Conservation (phyloP, 2,113 vertebrate species). For the Thunnus maccoyii region DNA sequence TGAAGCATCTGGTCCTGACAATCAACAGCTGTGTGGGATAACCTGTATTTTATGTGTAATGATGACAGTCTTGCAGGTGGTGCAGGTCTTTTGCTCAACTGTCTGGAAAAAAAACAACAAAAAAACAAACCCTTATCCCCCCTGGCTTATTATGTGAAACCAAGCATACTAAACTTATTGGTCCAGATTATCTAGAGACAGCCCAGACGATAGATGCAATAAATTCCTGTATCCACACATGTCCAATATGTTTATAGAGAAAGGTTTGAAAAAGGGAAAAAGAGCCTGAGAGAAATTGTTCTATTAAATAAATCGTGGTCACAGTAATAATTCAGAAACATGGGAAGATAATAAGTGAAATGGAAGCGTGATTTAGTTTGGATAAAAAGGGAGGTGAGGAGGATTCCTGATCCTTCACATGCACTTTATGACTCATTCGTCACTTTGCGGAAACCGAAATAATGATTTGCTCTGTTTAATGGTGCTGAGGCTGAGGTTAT, state of each 20-base stretch:
- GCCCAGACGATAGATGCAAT: background rate
- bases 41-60: too few relatives aligned
- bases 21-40: too few relatives aligned
- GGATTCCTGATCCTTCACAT: background rate
- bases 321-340: background rate
- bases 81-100: too few relatives aligned
- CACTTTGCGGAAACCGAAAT: constrained; percentile 20
- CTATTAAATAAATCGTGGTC: background rate
- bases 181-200: background rate
- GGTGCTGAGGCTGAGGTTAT: constrained; percentile 26
- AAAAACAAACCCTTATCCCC: too few relatives aligned
- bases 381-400: background rate
- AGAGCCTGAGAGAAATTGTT: background rate
- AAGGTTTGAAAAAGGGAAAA: background rate
- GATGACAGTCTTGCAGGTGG: too few relatives aligned
- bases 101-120: too few relatives aligned
- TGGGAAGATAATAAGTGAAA: background rate
- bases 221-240: background rate
- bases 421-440: constrained; percentile 33
- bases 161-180: background rate
- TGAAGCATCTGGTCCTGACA: too few relatives aligned
- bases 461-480: constrained; percentile 21
- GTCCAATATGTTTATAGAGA: background rate
- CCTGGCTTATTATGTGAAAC: background rate
- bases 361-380: background rate